A percentile compares a stretch with the other conserved stretches of the same genome.
Conservation (phyloP, 2,113 vertebrate species). For the Clupea harengus region DNA sequence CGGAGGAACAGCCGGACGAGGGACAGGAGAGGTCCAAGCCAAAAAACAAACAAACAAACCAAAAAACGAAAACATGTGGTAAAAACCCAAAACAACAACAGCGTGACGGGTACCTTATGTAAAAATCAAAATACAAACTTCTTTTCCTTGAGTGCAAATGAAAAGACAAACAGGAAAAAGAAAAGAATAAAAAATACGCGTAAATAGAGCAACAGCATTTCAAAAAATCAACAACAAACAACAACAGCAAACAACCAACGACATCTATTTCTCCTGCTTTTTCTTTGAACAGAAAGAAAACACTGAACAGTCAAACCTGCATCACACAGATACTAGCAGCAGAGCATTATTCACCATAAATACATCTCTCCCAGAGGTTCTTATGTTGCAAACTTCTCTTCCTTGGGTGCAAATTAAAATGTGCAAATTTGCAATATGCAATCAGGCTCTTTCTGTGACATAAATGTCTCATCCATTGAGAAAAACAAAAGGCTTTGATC, state of each 20-base stretch:
- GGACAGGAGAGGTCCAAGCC: constrained; percentile 11
- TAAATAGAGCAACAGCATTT: neutral
- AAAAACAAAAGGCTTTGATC: neutral
- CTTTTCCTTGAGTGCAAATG: constrained; percentile 79
- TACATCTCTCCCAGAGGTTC: neutral
- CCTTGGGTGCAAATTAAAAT: neutral
- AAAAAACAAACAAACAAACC: neutral
- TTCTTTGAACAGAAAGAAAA: neutral
- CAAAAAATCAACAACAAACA: neutral
- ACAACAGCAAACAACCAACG: neutral
- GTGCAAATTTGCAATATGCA: neutral
- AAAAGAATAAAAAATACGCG: constrained; percentile 31
- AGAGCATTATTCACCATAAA: neutral
- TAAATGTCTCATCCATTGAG: neutral
- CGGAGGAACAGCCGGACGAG: constrained; percentile 10
- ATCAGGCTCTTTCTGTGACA: neutral
- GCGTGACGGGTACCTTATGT: constrained; percentile 75
- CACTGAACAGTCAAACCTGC: neutral
- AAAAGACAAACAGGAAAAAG: constrained; percentile 57
- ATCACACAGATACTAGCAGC: neutral
- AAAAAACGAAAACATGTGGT: neutral
- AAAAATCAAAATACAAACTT: constrained; percentile 85
- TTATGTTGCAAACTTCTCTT: neutral
- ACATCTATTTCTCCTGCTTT: neutral
- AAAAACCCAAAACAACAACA: constrained; percentile 26